phyloP scores from a whole-genome alignment of 2,797 vertebrate genomes.

The Megaceryle alcyon region DNA sequence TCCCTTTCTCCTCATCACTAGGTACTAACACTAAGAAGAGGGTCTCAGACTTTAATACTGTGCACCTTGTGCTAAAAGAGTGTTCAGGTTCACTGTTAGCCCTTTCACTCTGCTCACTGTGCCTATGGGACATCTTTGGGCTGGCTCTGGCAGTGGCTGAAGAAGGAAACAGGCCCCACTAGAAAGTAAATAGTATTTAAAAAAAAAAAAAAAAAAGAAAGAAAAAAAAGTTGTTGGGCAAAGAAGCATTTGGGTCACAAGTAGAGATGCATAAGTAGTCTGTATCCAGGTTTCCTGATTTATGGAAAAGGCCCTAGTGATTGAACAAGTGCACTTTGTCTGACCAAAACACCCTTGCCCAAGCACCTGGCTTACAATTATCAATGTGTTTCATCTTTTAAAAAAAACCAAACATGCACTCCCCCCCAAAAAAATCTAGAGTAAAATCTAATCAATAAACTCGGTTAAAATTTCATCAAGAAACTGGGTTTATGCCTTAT shows the following conservation, averaged over 20 bases:
- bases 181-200: background rate
- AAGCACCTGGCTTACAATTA: background rate
- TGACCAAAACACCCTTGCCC: background rate
- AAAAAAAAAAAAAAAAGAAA: background rate
- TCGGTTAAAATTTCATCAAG: background rate
- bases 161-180: background rate
- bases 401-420: background rate
- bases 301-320: background rate
- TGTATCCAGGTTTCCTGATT: background rate
- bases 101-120: background rate
- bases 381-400: background rate
- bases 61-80: background rate
- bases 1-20: background rate
- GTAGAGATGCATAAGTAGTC: background rate
- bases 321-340: background rate
- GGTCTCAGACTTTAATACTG: background rate
- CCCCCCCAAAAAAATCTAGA: background rate
- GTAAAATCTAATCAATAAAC: background rate
- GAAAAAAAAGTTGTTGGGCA: background rate
- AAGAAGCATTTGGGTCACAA: background rate
- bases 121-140: background rate
- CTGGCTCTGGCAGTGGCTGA: background rate
- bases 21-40: background rate
- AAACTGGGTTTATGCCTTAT: background rate
- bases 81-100: background rate